phyloP scores from a whole-genome alignment of 2,797 vertebrate genomes.

The Helicolenus hilgendorfi region DNA sequence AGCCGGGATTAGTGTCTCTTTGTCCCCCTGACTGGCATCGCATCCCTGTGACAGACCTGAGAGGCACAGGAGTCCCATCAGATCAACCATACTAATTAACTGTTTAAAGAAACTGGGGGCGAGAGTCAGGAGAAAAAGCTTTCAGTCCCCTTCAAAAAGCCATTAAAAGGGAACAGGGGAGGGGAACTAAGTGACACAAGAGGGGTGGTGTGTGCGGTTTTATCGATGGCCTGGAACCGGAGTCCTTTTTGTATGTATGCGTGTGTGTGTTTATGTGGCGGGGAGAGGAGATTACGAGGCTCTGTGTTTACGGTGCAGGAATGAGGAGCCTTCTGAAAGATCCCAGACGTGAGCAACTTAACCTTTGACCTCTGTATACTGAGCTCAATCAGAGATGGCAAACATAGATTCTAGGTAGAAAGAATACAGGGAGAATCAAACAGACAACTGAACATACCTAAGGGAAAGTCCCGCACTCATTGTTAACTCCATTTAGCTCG shows the following conservation, averaged over 20 bases:
- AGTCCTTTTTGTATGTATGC: constrained; percentile 61
- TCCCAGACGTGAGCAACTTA: constrained; percentile 87
- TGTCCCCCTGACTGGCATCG: constrained; percentile 72
- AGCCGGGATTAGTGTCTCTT: constrained; percentile 76
- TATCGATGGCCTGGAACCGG: constrained; percentile 84
- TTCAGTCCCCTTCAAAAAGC: constrained; percentile 89
- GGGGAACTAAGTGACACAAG: constrained; percentile 56
- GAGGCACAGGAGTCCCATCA: constrained; percentile 81
- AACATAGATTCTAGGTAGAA: constrained; percentile 58
- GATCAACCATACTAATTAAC: constrained; percentile 85
- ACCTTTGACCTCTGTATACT: constrained; percentile 84
- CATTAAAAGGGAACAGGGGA: constrained; percentile 83
- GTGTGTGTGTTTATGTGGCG: constrained; percentile 68
- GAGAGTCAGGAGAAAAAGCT: constrained; percentile 82
- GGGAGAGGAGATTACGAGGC: constrained; percentile 54
- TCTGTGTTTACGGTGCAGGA: constrained; percentile 68
- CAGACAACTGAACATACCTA: constrained; percentile 11
- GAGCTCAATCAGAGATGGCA: constrained; percentile 77
- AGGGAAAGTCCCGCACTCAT: constrained; percentile 38
- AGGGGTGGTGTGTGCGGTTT: constrained; percentile 53
- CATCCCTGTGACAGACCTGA: constrained; percentile 71
- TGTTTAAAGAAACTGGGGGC: constrained; percentile 90
- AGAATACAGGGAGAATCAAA: constrained; percentile 34
- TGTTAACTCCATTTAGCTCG: constrained; percentile 49
- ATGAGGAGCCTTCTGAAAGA: constrained; percentile 83